A percentile compares a stretch with the other conserved stretches of the same genome.
Conservation (phyloP, 2,797 vertebrate species). For the Mus spretus region DNA sequence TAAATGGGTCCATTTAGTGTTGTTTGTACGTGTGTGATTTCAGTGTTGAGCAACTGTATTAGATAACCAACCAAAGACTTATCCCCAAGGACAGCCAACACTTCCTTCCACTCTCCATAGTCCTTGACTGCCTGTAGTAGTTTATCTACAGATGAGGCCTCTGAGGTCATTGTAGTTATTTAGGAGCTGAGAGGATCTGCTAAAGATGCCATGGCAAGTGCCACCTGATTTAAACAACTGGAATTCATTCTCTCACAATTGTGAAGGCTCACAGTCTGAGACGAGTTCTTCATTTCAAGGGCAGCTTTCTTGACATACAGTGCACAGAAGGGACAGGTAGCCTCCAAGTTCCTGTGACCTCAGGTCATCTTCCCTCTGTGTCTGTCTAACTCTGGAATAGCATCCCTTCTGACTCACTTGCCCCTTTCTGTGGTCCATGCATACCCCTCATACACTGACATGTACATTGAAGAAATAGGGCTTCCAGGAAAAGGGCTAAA, state of each 20-base stretch:
- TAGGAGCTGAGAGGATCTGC: background rate
- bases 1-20: background rate
- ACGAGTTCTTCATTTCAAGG: background rate
- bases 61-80: background rate
- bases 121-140: background rate
- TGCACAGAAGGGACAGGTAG: background rate
- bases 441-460: background rate
- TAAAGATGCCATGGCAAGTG: background rate
- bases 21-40: background rate
- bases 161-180: background rate
- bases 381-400: background rate
- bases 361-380: background rate
- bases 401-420: background rate
- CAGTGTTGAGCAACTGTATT: background rate
- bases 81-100: background rate
- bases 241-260: background rate
- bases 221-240: background rate
- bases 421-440: background rate
- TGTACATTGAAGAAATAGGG: background rate
- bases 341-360: background rate
- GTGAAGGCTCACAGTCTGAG: background rate
- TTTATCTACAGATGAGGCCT: background rate
- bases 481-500: background rate
- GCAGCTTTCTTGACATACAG: background rate
- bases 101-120: background rate